phyloP scores from a whole-genome alignment of 30 jellyfish, hydroid and myxozoan genomes.

The Catostylus mosaicus region DNA sequence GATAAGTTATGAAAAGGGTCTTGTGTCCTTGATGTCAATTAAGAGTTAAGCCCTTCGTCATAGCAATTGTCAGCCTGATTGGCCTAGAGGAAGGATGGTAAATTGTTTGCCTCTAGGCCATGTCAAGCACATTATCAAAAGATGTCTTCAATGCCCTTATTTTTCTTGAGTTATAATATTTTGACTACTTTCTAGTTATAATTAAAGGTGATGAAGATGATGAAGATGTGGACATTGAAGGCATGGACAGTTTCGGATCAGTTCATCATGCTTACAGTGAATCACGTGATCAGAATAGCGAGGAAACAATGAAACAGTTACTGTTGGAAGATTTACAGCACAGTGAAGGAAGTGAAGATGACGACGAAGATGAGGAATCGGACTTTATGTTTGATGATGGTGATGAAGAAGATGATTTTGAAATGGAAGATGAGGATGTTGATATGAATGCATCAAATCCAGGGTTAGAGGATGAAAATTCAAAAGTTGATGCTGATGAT shows the following conservation, averaged over 20 bases:
- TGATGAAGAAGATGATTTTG: constrained; percentile 87
- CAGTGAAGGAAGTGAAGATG: constrained; percentile 72
- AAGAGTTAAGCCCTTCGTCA: too few species aligned
- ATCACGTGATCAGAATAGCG: constrained; percentile 29
- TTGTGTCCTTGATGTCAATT: too few species aligned
- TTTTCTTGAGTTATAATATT: not conserved
- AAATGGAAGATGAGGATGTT: constrained; percentile 60
- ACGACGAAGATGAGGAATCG: constrained; percentile 71
- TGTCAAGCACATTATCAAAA: too few species aligned
- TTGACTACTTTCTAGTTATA: constrained; percentile 13
- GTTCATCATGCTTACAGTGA: constrained; percentile 43
- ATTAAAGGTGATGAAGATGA: constrained; percentile 70
- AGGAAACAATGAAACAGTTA: constrained; percentile 49
- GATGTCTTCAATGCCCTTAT: too few species aligned
- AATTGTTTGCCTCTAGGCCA: too few species aligned
- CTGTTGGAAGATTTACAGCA: constrained; percentile 65
- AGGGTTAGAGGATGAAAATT: constrained; percentile 62
- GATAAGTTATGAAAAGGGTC: too few species aligned
- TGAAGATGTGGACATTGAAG: constrained; percentile 66
- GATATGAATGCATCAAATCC: constrained; percentile 28
- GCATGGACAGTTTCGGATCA: constrained; percentile 69
- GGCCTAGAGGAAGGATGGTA: too few species aligned
- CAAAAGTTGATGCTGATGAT: constrained; percentile 85
- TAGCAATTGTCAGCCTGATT: too few species aligned
- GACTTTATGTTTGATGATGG: constrained; percentile 90